Conservation (phyloP, 2,113 vertebrate genomes). For the Merops nubicus region DNA sequence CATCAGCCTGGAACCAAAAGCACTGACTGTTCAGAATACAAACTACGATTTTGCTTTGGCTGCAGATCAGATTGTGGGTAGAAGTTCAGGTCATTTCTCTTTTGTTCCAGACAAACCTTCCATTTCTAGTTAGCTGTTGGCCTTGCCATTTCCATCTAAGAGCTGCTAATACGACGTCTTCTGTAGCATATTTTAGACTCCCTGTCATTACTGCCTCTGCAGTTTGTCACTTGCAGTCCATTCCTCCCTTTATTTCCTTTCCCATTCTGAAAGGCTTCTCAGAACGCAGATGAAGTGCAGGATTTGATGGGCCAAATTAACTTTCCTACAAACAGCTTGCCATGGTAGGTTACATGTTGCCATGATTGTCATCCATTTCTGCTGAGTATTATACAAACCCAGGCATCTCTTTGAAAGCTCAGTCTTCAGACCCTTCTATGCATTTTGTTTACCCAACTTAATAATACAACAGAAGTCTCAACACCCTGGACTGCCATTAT, state of each 20-base stretch:
- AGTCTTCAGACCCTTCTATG: neutral
- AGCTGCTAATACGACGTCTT: neutral
- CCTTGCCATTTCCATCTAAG: neutral
- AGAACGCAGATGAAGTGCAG: neutral
- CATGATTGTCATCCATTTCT: neutral
- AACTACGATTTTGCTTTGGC: slow-evolving; percentile 1
- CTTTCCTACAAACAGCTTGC: neutral
- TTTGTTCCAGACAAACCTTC: neutral
- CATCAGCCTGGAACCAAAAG: neutral
- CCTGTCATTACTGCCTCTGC: slow-evolving; percentile 10
- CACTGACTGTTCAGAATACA: neutral
- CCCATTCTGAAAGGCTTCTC: neutral
- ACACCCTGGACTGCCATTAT: neutral
- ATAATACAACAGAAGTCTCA: neutral
- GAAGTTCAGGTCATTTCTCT: neutral
- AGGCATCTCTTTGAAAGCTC: neutral
- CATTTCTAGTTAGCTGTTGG: neutral
- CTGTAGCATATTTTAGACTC: neutral
- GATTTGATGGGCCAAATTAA: neutral
- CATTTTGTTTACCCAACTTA: neutral
- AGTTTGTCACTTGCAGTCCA: slow-evolving; percentile 1
- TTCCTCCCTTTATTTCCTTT: neutral
- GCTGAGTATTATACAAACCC: neutral
- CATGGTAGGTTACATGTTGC: neutral
- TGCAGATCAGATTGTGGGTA: neutral